Evolutionary conservation across 2,113 vertebrate species (phyloP), one percentile per base, ranked within the genome.

Genomic region (Solea senegalensis): DNA sequence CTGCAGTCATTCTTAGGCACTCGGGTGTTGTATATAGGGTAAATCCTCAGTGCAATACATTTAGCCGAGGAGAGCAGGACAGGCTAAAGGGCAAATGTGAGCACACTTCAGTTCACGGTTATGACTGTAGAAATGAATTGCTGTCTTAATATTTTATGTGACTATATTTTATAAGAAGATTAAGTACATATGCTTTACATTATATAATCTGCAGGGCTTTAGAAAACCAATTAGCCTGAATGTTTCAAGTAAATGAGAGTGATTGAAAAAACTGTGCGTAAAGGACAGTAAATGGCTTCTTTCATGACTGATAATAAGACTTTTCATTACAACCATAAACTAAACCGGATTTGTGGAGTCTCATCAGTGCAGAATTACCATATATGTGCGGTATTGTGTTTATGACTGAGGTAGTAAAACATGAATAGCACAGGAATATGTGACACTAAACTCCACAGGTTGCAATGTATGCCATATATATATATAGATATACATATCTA

Each of bases 381-480:
- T 48, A 58, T 65, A 65, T 68, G 46, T 53, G 43, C 45, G 45
- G 45, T 49, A 65, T 54, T 41, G 56, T 45, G 61, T 83, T 78
- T 58, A 59, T 57, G 70, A 63, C 65, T 58, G 51, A 45, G 3
- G 27, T 11, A n/a, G 40, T 55, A 53, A 69, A 69, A 70, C 74
- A 43, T 78, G 54, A 61, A 59, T 41, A 65, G 43, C 63, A 9
- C 54, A 7, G 71, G 54, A 61, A 73, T 76, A 56, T 43, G 58
- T 72, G 78, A 70, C 72, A 66, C 55, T 64, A 64, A 56, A 45
- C 72, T 67, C 57, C 62, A 59, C 53, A 48, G 7, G 46, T 56
- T 26, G 58, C 2, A 8, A 21, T 39, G 62, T 28, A 39, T 64
- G 58, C 55, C 34, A 12, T 77, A 69, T 21, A 21, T 21, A 21